Evolutionary conservation across 2,797 vertebrate genomes (phyloP).

Genomic region (Neostethus bicornis): DNA sequence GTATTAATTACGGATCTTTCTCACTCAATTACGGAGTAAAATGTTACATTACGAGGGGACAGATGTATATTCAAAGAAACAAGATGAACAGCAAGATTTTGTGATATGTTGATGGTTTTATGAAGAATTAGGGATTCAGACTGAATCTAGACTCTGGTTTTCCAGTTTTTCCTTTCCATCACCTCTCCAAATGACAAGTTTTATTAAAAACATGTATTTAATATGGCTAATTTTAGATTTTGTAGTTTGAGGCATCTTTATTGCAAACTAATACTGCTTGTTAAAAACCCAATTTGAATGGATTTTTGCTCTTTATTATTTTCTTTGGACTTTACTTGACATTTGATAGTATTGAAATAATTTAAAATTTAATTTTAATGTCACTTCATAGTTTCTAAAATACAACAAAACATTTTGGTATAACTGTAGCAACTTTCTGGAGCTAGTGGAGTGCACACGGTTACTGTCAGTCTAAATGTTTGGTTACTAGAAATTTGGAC

Average conservation of each 20-base stretch:
- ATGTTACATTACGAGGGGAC: not conserved
- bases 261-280: not conserved
- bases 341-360: not conserved
- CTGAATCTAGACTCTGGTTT: not conserved
- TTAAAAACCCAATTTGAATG: not conserved
- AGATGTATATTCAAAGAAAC: not conserved
- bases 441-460: not conserved
- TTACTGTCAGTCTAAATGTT: conserved; percentile 22
- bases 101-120: not conserved
- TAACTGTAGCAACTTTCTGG: not conserved
- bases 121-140: not conserved
- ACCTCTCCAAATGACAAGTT: conserved; percentile 5
- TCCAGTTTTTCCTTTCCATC: not conserved
- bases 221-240: conserved; percentile 4
- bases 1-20: not conserved
- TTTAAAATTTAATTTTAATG: conserved; percentile 1
- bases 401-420: not conserved
- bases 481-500: conserved; percentile 15
- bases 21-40: conserved; percentile 7
- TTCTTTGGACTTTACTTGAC: not conserved
- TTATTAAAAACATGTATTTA: not conserved
- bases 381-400: not conserved
- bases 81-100: not conserved
- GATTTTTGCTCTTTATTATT: not conserved
- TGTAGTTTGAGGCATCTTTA: not conserved